These are phyloP conservation scores for Clostera curtula DNA, from an alignment of 2,888 invertebrate species.

Conservation along the genomic window DNA sequence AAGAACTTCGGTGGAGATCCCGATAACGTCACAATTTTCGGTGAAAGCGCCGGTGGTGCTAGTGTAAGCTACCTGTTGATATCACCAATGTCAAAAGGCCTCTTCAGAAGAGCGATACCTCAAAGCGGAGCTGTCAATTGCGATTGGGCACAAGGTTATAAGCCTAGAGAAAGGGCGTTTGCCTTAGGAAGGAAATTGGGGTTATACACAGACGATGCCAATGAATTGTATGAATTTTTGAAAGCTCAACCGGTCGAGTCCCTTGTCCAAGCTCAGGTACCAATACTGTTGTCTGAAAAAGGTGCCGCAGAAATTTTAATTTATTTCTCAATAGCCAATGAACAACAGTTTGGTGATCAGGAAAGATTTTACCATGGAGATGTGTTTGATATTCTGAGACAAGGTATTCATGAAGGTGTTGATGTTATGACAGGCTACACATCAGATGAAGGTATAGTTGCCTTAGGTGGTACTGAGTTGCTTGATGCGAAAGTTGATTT, in stretches of 20 bases:
- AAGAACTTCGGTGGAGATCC: slow-evolving; percentile 35
- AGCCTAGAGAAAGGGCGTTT: slow-evolving; percentile 17
- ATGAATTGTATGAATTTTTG: slow-evolving; percentile 8
- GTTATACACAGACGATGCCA: slow-evolving; percentile 15
- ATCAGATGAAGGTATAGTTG: slow-evolving; percentile 7
- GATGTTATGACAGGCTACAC: slow-evolving; percentile 11
- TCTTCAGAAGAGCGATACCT: slow-evolving; percentile 62
- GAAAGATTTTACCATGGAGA: slow-evolving; percentile 11
- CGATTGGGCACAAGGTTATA: slow-evolving; percentile 3
- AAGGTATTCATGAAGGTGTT: slow-evolving; percentile 6
- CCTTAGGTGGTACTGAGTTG: neutral
- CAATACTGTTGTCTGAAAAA: slow-evolving; percentile 8
- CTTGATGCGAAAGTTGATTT: slow-evolving; percentile 5
- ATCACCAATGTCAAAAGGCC: slow-evolving; percentile 32
- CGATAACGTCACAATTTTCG: slow-evolving; percentile 34
- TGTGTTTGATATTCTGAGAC: slow-evolving; percentile 2
- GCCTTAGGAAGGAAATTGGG: slow-evolving; percentile 23
- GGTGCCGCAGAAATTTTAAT: neutral
- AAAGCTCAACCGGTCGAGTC: slow-evolving; percentile 7
- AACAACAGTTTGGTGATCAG: slow-evolving; percentile 8
- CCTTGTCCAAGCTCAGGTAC: slow-evolving; percentile 5
- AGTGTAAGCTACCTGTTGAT: slow-evolving; percentile 23
- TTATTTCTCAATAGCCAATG: slow-evolving; percentile 11
- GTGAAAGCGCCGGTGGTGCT: slow-evolving; percentile 32
- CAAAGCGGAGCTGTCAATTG: slow-evolving; percentile 78